phyloP scores from a whole-genome alignment of 2,113 vertebrate species.

The Hippolais icterina region DNA sequence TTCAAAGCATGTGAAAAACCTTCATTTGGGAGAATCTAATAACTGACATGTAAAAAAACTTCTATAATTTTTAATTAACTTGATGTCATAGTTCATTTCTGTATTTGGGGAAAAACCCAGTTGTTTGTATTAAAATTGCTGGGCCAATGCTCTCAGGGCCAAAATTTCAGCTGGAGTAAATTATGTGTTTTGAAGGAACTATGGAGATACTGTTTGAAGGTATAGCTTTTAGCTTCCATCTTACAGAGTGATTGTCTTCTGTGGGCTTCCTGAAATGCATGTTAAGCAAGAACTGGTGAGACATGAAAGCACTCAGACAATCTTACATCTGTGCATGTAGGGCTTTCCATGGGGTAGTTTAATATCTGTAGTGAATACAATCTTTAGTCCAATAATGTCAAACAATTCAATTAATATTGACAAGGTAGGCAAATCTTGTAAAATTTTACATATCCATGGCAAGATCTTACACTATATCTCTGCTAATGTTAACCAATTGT shows the following conservation, averaged over 20 bases:
- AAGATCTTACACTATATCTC: background rate
- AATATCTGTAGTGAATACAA: background rate
- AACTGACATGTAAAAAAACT: background rate
- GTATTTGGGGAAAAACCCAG: background rate
- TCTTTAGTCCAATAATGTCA: background rate
- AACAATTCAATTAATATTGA: background rate
- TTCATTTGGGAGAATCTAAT: background rate
- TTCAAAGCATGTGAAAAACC: background rate
- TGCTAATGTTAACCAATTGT: background rate
- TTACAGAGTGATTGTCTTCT: background rate
- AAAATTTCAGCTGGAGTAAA: background rate
- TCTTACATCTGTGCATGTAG: background rate
- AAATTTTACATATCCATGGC: background rate
- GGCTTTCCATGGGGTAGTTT: background rate
- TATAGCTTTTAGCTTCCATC: background rate
- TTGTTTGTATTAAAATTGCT: background rate
- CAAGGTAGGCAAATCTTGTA: background rate
- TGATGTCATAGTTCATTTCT: background rate
- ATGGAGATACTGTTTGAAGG: background rate
- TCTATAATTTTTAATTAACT: background rate
- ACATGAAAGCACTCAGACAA: background rate
- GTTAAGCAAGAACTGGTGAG: background rate
- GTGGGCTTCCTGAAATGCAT: background rate
- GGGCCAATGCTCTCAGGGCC: background rate
- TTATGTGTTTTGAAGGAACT: background rate